Base-by-base conservation (phyloP, 2,113 vertebrate species). In the Neolamprologus cancellatus region DNA sequence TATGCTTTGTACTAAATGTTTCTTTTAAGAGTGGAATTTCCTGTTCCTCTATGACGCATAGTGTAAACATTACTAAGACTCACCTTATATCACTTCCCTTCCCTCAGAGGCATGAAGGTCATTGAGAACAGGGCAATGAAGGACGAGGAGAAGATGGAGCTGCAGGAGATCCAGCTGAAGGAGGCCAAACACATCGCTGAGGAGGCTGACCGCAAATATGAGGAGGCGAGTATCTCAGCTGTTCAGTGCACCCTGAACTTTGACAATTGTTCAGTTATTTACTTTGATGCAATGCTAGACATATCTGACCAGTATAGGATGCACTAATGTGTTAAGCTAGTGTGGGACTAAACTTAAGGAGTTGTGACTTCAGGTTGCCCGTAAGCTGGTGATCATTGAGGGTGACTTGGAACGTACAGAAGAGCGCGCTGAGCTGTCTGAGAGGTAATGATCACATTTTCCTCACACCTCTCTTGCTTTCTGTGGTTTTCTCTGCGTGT, bases 101-200 rank as follows among this genome's bases (percentile, higher is more conserved):
- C 91, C 88, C 44, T 46, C 96, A 99, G 99, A 97, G 99, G 99
- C 91, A 99, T 99, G 98, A 99, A 99, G 96, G 99, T 99, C 91
- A 99, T 99, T 97, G 99, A 99, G 95, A 99, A 99, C 89, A 97
- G 98, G 95, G 99, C 99, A 94, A 97, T 97, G 96, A 99, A 99
- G 95, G 99, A 99, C 87, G 99, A 99, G 93, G 99, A 99, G 96
- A 99, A 99, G 95, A 99, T 99, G 99, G 99, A 99, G 95, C 96
- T 99, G 89, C 99, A 99, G 93, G 99, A 99, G 97, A 99, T 99
- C 96, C 99, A 99, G 93, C 98, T 99, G 54, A 99, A 99, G 92
- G 99, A 99, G 95, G 99, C 99, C 88, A 99, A 99, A 94, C 98
- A 99, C 97, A 99, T 99, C 89, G 99, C 99, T 95, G 99, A 99